Base-by-base conservation (phyloP, 2,113 vertebrate genomes). In the Hystrix brachyura region DNA sequence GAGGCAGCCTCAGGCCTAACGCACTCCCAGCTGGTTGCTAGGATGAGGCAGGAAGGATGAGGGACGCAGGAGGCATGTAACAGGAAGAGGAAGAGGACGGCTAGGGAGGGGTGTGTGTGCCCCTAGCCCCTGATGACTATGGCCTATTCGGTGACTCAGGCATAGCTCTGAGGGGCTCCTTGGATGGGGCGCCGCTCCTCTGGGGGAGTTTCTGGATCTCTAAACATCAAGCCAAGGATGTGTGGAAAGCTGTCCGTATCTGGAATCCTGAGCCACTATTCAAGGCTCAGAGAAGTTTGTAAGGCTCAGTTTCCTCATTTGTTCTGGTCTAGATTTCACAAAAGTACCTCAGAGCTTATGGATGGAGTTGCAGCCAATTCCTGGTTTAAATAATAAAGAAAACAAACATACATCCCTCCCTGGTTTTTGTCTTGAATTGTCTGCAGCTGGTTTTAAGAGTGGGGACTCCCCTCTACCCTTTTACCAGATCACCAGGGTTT, bases 81-180 rank as follows among this genome's bases (percentile, higher is more conserved):
- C 86, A 78, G 38, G 67, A 64, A 59, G n/a, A 15, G 17, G 8
- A 74, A 38, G n/a, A 72, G 81, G 71, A 85, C 48, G 11, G 57
- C 9, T 38, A 7, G 1, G 38, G 23, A 38, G 12, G 11, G 17
- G 13, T 14, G 1, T 4, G 5, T 12, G 0, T 29, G 60, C 19
- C 5, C 46, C 1, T 55, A 7, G 55, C 2, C 5, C 38, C 18
- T 32, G 3, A 27, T 38, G 11, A 55, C 57, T 4, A 0, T 53
- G 65, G 62, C 25, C 57, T 32, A 4, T 10, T 32, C 14, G 2
- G 90, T 15, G 32, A 64, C 92, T 82, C 46, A 23, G 67, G 23
- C 55, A 48, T 17, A 19, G 19, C 21, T 19, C 57, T 21, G 25
- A 38, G n/a, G 32, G 25, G 6, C 51, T n/a, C 25, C 51, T 9